Evolutionary conservation across 1,140 invertebrate species (phyloP).

Genomic region (Acromyrmex charruanus): DNA sequence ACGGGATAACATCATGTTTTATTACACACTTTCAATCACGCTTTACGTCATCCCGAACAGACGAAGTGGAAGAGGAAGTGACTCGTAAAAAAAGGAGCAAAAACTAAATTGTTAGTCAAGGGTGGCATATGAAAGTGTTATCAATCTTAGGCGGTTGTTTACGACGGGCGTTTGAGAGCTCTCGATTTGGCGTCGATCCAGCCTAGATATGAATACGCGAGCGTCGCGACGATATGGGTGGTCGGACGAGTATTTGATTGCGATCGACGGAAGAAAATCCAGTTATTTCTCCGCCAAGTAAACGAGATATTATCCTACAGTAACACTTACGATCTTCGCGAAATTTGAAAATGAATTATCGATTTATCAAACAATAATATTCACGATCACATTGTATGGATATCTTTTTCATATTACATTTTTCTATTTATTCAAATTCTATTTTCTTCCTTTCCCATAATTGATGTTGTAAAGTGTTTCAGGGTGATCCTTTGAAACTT

Average conservation of each 20-base stretch:
- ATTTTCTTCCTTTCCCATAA: not conserved
- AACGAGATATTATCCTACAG: not conserved
- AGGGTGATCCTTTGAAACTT: too few relatives aligned
- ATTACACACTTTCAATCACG: not conserved
- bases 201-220: slow-evolving; percentile 62
- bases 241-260: slow-evolving; percentile 69
- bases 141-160: slow-evolving; percentile 72
- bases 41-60: slow-evolving; percentile 8
- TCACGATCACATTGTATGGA: not conserved
- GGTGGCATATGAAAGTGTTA: slow-evolving; percentile 58
- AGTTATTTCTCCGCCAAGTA: not conserved
- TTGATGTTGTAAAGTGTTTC: not conserved
- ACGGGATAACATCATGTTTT: not conserved
- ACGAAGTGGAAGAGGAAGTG: slow-evolving; percentile 10
- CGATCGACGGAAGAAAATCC: slow-evolving; percentile 60
- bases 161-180: slow-evolving; percentile 61
- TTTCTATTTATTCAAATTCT: not conserved
- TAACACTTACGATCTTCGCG: not conserved
- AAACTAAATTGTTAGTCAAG: slow-evolving; percentile 28
- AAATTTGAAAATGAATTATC: not conserved
- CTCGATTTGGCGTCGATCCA: slow-evolving; percentile 72
- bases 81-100: slow-evolving; percentile 10
- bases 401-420: not conserved
- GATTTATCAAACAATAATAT: not conserved
- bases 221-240: slow-evolving; percentile 14